phyloP scores from a whole-genome alignment of 2,888 invertebrate species.

The Pheosia gnoma region DNA sequence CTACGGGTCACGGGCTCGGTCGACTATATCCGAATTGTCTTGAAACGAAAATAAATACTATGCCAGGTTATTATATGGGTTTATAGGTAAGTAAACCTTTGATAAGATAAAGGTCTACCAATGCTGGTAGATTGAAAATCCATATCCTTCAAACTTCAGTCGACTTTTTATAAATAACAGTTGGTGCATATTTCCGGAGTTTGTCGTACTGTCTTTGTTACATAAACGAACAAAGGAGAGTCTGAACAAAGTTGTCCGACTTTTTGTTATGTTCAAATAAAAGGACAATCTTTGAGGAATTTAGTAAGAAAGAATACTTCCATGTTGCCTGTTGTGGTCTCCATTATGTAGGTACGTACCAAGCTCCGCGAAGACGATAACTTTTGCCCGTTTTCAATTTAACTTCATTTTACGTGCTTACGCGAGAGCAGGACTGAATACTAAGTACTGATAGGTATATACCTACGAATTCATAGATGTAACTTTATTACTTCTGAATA shows the following conservation, averaged over 20 bases:
- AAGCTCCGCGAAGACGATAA: slow-evolving; percentile 5
- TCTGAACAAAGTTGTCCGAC: slow-evolving; percentile 9
- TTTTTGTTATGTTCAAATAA: slow-evolving; percentile 27
- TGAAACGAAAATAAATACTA: background rate
- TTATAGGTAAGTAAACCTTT: too few relatives aligned
- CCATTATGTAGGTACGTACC: slow-evolving; percentile 13
- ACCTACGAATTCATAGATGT: too few relatives aligned
- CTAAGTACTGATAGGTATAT: too few relatives aligned
- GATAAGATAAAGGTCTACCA: too few relatives aligned
- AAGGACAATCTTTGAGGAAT: slow-evolving; percentile 16
- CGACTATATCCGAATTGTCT: background rate
- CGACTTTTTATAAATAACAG: background rate
- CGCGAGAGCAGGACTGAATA: slow-evolving; percentile 5
- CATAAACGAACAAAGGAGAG: background rate
- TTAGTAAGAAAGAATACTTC: slow-evolving; percentile 17
- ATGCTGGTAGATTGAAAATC: too few relatives aligned
- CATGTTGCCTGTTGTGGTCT: slow-evolving; percentile 6
- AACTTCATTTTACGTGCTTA: slow-evolving; percentile 9
- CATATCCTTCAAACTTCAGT: background rate
- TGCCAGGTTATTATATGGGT: too few relatives aligned
- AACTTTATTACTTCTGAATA: too few relatives aligned
- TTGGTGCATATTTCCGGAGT: background rate
- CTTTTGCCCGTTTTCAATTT: slow-evolving; percentile 1
- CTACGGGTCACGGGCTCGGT: background rate
- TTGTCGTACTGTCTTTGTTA: background rate